Evolutionary conservation across 2,113 vertebrate genomes (phyloP), one percentile per base, ranked within the genome.

Genomic region (Cepphus grylle): DNA sequence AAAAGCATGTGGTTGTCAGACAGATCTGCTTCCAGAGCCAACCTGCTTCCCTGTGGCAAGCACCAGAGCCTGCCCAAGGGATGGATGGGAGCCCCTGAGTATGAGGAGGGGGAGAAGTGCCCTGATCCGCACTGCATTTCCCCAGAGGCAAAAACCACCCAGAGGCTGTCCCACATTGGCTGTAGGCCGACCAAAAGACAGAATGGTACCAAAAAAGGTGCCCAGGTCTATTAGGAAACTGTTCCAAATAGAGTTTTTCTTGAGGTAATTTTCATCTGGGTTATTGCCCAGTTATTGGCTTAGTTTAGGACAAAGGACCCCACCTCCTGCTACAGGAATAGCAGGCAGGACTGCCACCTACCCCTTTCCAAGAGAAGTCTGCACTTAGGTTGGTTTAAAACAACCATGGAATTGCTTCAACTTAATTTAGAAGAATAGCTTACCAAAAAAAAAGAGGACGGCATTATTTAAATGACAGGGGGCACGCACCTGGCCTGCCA

Each of bases 351-450:
- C 45, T 74, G 55, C 49, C 40, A 71, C 38, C 26, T 62, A 55
- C 7, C 9, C 6, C 19, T 32, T 80, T 86, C 42, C 0, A 2
- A 53, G 47, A 67, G 18, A 0, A 50, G 6, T 6, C 22, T 72
- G n/a, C 43, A 27, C 58, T 59, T 72, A 38, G 3, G 1, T 4
- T 1, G 2, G 32, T 82, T 82, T 80, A 45, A 83, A 83, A 50
- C 25, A 71, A 34, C 6, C 12, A 29, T 11, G 27, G 42, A 71
- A 88, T 53, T 80, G 5, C 42, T 88, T 80, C 80, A 72, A 77
- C 16, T 21, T 50, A 55, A 63, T 72, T 81, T 42, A 76, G 38
- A 79, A 74, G 14, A 73, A 38, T 4, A 92, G 15, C 34, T 83
- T 73, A 15, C 79, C 26, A 66, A 9, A 38, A 66, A 78, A 81